phyloP scores from a whole-genome alignment of 2,797 vertebrate genomes.

The Rhabdophis nuchalis region DNA sequence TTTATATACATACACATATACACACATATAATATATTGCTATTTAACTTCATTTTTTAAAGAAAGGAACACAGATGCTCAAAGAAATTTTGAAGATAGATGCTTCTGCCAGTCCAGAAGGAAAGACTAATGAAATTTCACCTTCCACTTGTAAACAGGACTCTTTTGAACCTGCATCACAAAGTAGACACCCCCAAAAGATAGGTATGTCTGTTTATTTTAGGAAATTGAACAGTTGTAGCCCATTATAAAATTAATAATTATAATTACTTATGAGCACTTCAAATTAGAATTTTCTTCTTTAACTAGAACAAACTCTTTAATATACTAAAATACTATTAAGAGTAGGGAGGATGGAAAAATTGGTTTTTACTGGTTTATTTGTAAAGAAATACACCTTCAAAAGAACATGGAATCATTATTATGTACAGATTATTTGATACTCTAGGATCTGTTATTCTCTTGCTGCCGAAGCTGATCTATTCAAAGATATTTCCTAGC shows the following conservation, averaged over 20 bases:
- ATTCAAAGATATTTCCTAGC: not conserved
- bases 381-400: not conserved
- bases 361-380: not conserved
- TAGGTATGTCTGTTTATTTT: conserved; percentile 72
- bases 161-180: conserved; percentile 70
- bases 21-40: not conserved
- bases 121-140: conserved; percentile 56
- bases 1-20: not conserved
- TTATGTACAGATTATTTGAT: not conserved
- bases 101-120: conserved; percentile 68
- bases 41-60: conserved; percentile 53
- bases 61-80: conserved; percentile 95
- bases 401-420: not conserved
- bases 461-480: not conserved
- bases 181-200: conserved; percentile 83
- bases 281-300: not conserved
- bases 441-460: not conserved
- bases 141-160: conserved; percentile 57
- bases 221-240: not conserved
- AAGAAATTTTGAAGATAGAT: conserved; percentile 98
- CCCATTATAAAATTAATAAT: not conserved
- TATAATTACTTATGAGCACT: not conserved
- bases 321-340: not conserved
- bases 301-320: not conserved
- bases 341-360: not conserved